Conservation (phyloP, 2,113 vertebrate species). For the Isichthys henryi region DNA sequence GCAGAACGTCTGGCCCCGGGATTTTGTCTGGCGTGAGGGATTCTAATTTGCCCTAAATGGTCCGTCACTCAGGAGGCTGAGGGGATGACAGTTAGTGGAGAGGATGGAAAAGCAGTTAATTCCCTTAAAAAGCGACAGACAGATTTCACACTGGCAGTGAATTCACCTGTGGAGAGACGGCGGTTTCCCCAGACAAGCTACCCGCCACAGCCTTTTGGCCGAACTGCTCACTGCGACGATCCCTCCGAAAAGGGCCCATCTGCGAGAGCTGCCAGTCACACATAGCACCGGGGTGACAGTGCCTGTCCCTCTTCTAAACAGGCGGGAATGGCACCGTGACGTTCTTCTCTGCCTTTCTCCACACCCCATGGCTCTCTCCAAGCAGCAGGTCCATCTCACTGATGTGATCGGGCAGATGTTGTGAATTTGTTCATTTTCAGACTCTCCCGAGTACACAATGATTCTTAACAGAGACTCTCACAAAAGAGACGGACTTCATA, state of each 20-base stretch:
- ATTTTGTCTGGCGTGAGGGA: background rate
- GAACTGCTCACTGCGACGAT: background rate
- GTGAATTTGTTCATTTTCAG: background rate
- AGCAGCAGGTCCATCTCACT: background rate
- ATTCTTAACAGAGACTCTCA: background rate
- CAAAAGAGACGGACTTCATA: background rate
- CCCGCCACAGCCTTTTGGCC: background rate
- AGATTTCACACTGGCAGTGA: background rate
- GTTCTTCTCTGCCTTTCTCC: background rate
- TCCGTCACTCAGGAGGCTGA: background rate
- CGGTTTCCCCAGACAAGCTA: background rate
- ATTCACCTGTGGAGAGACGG: background rate
- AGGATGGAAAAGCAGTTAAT: background rate
- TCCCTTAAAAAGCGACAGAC: background rate
- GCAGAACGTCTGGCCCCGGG: background rate
- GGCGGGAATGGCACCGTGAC: background rate
- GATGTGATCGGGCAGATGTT: background rate
- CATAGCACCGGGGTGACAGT: background rate
- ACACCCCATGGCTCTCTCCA: background rate
- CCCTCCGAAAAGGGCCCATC: background rate
- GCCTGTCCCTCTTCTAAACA: background rate
- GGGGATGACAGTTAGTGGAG: background rate
- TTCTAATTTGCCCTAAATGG: background rate
- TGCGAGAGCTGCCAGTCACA: background rate
- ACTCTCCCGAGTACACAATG: background rate